phyloP scores from a whole-genome alignment of 2,888 invertebrate species.

The Leistus spinibarbis region DNA sequence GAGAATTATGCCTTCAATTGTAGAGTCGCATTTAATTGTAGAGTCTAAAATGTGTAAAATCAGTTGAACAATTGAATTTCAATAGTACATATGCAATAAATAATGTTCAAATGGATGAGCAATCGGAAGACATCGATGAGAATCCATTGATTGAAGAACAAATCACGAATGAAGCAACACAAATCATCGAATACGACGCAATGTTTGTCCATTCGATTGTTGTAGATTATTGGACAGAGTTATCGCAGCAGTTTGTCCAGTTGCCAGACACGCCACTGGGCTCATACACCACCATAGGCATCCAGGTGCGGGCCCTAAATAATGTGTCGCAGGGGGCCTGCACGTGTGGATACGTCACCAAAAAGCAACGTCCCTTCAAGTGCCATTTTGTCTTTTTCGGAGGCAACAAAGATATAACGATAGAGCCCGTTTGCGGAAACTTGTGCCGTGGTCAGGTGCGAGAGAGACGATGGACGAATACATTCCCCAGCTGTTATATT shows the following conservation, averaged over 20 bases:
- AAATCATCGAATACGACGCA: not conserved
- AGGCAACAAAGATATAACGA: constrained; percentile 42
- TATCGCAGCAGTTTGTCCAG: constrained; percentile 45
- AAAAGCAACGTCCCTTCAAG: constrained; percentile 30
- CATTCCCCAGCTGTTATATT: not conserved
- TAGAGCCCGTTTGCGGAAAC: constrained; percentile 46
- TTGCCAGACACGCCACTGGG: constrained; percentile 49
- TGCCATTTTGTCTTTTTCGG: constrained; percentile 46
- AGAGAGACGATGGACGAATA: too few relatives aligned
- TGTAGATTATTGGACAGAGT: constrained; percentile 42
- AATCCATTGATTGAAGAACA: not conserved
- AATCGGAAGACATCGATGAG: not conserved
- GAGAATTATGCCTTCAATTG: not conserved
- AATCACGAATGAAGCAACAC: not conserved
- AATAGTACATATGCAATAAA: not conserved
- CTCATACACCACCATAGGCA: constrained; percentile 45
- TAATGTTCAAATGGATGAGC: not conserved
- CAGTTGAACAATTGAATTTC: not conserved
- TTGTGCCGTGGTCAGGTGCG: constrained; percentile 43
- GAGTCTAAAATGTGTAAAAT: too few relatives aligned
- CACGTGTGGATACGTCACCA: constrained; percentile 40
- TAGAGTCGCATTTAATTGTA: too few relatives aligned
- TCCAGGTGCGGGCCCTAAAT: constrained; percentile 42
- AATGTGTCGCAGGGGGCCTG: constrained; percentile 27
- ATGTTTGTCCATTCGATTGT: constrained; percentile 19